Evolutionary conservation across 2,888 invertebrate species (phyloP).

Genomic region (Halocaridina rubra): DNA sequence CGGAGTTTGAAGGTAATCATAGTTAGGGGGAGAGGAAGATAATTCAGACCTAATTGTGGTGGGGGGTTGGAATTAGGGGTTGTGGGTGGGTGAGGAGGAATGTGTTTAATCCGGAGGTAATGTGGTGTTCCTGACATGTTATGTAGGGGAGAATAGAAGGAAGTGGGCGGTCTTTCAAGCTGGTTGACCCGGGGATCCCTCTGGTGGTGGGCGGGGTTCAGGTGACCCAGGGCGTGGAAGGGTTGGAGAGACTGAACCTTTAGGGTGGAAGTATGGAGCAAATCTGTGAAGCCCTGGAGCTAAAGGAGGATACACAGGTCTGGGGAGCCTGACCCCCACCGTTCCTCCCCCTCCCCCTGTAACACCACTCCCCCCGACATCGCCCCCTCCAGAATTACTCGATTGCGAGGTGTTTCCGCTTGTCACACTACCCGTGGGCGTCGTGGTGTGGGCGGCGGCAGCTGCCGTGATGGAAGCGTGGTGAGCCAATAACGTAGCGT

Average conservation of each 20-base stretch:
- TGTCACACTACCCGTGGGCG: slow-evolving; percentile 23
- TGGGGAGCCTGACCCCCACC: slow-evolving; percentile 44
- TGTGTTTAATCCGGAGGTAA: no score
- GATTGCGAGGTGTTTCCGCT: slow-evolving; percentile 8
- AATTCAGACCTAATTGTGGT: no score
- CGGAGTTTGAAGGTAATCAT: no score
- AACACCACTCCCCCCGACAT: slow-evolving; percentile 34
- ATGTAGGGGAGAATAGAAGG: no score
- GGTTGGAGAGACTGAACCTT: slow-evolving; percentile 28
- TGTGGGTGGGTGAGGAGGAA: no score
- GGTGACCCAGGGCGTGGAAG: slow-evolving; percentile 33
- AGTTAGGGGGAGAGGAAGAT: no score
- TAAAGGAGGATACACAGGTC: slow-evolving; percentile 55
- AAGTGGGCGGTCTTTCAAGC: slow-evolving; percentile 43
- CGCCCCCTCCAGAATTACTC: not conserved
- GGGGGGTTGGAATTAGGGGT: no score
- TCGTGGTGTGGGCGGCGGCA: slow-evolving; percentile 27
- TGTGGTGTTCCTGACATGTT: no score
- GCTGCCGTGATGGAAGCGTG: slow-evolving; percentile 43
- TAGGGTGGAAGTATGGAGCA: slow-evolving; percentile 59
- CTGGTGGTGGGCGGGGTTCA: slow-evolving; percentile 43
- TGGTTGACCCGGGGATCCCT: slow-evolving; percentile 41
- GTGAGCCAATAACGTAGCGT: slow-evolving; percentile 31
- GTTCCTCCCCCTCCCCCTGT: not conserved
- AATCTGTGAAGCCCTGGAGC: slow-evolving; percentile 51